Conservation (phyloP, 2,888 invertebrate genomes). For the Apodemia zela region DNA sequence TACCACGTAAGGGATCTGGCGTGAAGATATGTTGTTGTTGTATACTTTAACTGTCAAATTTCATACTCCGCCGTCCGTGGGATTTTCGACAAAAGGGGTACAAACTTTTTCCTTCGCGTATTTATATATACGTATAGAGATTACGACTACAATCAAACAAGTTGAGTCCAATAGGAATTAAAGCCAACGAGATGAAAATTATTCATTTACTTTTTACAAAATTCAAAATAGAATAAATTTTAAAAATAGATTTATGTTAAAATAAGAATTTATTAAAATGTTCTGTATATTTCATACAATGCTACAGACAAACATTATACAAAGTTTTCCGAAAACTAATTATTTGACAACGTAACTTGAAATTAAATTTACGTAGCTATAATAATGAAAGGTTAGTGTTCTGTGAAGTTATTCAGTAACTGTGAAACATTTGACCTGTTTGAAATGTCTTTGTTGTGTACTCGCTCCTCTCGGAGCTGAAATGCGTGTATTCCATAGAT, state of each 20-base stretch:
- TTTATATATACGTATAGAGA: no score
- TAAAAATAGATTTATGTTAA: neutral
- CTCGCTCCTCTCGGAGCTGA: constrained; percentile 21
- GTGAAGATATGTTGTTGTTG: no score
- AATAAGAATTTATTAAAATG: neutral
- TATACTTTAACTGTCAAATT: no score
- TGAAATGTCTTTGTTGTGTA: constrained; percentile 31
- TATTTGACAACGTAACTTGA: constrained; percentile 10
- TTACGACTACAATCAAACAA: no score
- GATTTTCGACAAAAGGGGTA: no score
- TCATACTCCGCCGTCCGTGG: no score
- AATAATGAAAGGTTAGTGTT: constrained; percentile 21
- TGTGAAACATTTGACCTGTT: constrained; percentile 31
- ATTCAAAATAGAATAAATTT: no score
- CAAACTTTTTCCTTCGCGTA: no score
- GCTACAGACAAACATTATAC: neutral
- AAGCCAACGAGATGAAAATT: no score
- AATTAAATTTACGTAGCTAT: constrained; percentile 11
- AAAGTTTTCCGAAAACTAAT: neutral
- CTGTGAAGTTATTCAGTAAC: constrained; percentile 23
- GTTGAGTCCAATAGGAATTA: no score
- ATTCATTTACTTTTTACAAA: no score
- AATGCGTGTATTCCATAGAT: constrained; percentile 25
- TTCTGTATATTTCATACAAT: neutral
- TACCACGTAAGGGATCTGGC: no score